Evolutionary conservation across 1,140 invertebrate species (phyloP).

Genomic region (Pteromalus puparum): DNA sequence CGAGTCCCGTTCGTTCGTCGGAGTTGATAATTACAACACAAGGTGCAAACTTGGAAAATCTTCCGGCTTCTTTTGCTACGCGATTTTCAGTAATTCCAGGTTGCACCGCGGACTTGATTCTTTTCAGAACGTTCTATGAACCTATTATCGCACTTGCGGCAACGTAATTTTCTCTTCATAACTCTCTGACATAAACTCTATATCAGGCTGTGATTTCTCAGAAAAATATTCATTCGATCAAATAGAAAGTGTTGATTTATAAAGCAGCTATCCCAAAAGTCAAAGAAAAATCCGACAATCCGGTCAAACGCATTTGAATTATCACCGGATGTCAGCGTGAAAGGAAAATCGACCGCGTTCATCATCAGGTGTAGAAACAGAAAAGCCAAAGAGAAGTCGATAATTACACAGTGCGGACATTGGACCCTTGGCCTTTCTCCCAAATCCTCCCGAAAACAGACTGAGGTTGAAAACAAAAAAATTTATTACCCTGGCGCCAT

Average conservation of each 20-base stretch:
- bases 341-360: neutral
- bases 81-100: constrained; percentile 58
- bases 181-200: neutral
- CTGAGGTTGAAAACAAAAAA: neutral
- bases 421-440: neutral
- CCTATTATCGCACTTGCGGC: neutral
- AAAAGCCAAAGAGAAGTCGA: neutral
- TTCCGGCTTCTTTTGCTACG: constrained; percentile 47
- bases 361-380: constrained; percentile 1
- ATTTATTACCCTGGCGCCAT: neutral
- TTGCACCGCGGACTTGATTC: constrained; percentile 43
- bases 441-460: neutral
- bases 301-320: constrained; percentile 15
- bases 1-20: constrained; percentile 52
- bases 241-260: too few species aligned
- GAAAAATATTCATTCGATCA: too few species aligned
- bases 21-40: constrained; percentile 63
- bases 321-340: neutral
- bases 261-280: too few species aligned
- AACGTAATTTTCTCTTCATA: constrained; percentile 27
- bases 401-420: constrained; percentile 4
- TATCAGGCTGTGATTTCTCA: neutral
- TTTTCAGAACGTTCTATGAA: constrained; percentile 46
- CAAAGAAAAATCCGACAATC: neutral
- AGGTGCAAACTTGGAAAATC: constrained; percentile 69